phyloP scores from a whole-genome alignment of 2,888 invertebrate species.

The Acronicta aceris region DNA sequence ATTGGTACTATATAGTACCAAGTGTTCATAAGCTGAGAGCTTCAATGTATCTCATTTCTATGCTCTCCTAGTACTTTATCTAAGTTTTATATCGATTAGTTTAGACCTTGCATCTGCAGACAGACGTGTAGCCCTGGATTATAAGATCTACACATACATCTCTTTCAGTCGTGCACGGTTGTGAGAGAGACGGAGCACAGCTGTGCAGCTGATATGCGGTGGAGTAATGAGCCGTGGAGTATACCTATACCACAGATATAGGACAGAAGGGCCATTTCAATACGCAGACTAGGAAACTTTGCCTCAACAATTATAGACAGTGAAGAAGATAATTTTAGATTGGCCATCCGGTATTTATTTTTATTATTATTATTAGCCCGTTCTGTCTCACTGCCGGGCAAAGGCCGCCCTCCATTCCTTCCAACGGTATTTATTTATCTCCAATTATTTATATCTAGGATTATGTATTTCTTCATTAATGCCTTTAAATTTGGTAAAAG shows the following conservation, averaged over 20 bases:
- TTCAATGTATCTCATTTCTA: neutral
- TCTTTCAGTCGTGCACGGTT: conserved; percentile 7
- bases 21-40: neutral
- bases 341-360: too few species aligned
- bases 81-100: conserved; percentile 23
- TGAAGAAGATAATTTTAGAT: too few species aligned
- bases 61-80: conserved; percentile 8
- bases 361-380: too few species aligned
- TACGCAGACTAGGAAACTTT: neutral
- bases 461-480: too few species aligned
- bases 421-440: too few species aligned
- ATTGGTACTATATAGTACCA: too few species aligned
- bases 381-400: too few species aligned
- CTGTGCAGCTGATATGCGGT: conserved; percentile 30
- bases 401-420: too few species aligned
- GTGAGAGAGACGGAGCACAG: conserved; percentile 9
- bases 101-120: conserved; percentile 7
- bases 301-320: too few species aligned
- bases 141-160: neutral
- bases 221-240: conserved; percentile 30
- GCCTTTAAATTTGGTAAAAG: too few species aligned
- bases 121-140: conserved; percentile 11
- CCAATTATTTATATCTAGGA: too few species aligned
- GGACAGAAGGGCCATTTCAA: conserved; percentile 3
- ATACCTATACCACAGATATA: neutral